Percentiles rank a stretch among this genome's conserved stretches.
Evolutionary conservation across 2,888 invertebrate species (phyloP).

Genomic region (Congeria kusceri): DNA sequence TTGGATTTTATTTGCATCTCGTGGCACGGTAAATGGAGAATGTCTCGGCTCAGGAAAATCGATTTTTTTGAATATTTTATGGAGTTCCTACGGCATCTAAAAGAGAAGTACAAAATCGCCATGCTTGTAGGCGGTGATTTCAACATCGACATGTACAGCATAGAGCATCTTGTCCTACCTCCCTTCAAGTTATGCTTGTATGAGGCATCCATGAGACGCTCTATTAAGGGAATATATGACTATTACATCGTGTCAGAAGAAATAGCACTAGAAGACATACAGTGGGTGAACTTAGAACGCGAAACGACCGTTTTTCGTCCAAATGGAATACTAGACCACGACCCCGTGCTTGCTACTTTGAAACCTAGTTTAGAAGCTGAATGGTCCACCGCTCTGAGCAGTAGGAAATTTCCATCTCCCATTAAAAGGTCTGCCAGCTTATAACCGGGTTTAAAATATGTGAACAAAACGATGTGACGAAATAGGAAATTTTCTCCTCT

Average conservation of each 20-base stretch:
- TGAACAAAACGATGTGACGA: too few relatives aligned
- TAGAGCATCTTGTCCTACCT: constrained; percentile 29
- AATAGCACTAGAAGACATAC: too few relatives aligned
- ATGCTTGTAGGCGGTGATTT: constrained; percentile 54
- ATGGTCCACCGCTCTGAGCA: too few relatives aligned
- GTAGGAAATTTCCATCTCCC: too few relatives aligned
- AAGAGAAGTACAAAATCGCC: constrained; percentile 40
- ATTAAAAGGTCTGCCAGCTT: too few relatives aligned
- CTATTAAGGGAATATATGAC: constrained; percentile 31
- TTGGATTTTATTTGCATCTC: constrained; percentile 55
- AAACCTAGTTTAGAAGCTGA: too few relatives aligned
- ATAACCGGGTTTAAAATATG: too few relatives aligned
- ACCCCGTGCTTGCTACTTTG: too few relatives aligned
- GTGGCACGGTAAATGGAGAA: constrained; percentile 46
- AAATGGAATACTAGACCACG: too few relatives aligned
- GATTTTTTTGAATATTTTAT: constrained; percentile 46
- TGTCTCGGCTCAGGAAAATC: constrained; percentile 22
- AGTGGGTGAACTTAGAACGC: too few relatives aligned
- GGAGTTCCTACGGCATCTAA: constrained; percentile 44
- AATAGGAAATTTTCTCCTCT: too few relatives aligned
- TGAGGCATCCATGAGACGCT: constrained; percentile 40
- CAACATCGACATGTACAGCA: constrained; percentile 40
- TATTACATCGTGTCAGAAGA: constrained; percentile 48
- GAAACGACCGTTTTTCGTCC: too few relatives aligned
- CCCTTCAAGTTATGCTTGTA: constrained; percentile 54